Conservation (phyloP, 2,888 invertebrate species). For the Conops quadrifasciatus region DNA sequence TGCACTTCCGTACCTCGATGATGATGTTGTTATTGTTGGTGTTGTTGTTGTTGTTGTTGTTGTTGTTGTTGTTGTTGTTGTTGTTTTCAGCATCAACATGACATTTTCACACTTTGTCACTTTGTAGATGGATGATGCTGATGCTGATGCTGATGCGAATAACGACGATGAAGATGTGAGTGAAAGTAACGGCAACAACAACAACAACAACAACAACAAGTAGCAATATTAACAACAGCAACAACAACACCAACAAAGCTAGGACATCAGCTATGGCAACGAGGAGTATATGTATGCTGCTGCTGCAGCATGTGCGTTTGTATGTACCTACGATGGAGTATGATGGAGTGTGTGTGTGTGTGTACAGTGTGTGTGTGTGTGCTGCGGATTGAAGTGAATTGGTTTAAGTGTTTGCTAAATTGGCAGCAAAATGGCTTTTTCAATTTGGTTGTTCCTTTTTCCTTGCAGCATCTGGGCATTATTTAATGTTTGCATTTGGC, state of each 20-base stretch:
- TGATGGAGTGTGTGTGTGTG: neutral
- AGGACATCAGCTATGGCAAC: constrained; percentile 32
- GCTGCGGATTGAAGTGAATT: constrained; percentile 61
- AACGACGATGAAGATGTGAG: neutral
- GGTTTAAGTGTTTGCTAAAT: constrained; percentile 64
- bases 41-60: constrained; percentile 4
- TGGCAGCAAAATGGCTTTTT: constrained; percentile 64
- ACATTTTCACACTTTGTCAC: constrained; percentile 63
- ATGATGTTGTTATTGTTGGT: constrained; percentile 5
- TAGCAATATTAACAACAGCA: constrained; percentile 10
- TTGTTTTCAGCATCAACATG: constrained; percentile 53
- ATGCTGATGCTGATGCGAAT: neutral
- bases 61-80: constrained; percentile 33
- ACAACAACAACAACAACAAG: constrained; percentile 2
- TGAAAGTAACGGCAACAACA: constrained; percentile 14
- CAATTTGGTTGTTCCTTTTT: constrained; percentile 49
- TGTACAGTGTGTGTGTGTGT: constrained; percentile 42
- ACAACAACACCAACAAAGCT: neutral
- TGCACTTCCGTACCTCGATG: constrained; percentile 28
- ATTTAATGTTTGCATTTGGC: constrained; percentile 50
- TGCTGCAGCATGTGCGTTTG: constrained; percentile 14
- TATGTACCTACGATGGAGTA: no score
- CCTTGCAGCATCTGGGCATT: constrained; percentile 13
- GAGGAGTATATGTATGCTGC: constrained; percentile 29
- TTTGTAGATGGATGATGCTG: constrained; percentile 40